Evolutionary conservation across 2,113 vertebrate genomes (phyloP), one percentile per base, ranked within the genome.

Genomic region (Periophthalmus modestus): DNA sequence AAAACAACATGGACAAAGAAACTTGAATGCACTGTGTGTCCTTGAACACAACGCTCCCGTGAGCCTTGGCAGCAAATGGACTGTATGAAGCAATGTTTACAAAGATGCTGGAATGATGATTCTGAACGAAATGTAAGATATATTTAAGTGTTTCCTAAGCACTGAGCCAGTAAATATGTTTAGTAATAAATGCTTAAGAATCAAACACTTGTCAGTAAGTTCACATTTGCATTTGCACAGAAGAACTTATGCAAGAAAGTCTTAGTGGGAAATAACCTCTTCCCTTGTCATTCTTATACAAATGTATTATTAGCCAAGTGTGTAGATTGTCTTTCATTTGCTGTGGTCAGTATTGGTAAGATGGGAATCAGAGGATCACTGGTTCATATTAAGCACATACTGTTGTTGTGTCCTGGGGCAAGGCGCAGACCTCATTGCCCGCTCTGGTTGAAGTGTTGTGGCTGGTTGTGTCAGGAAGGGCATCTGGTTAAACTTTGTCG

Each of bases 211-310:
- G 62, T 65, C 19, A 11, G 21, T n/a, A 39, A 65, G 1, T 19
- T 65, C 19, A 13, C 13, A 68, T 39, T 52, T 77, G 10, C 13
- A 68, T 39, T 52, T 77, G 61, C 11, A 69, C 69, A 71, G 10
- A 75, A 28, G 14, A 33, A 74, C 11, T 54, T 21, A 58, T 68
- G 21, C 15, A 48, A 70, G 21, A 58, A 5, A 24, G 12, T 15
- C 63, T 23, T 34, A 7, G 16, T 63, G 33, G 61, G 61, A 63
- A 63, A 34, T 18, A 62, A 34, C 23, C 15, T n/a, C 2, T 15
- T 59, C 12, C 23, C 57, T 16, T 63, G 28, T 28, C 28, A 7
- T 34, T 19, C 61, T 61, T 36, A 62, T 62, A 36, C 16, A 19
- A 7, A 7, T 36, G 19, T 2, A 18, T 62, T 3, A 2, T 23